phyloP scores from a whole-genome alignment of 2,113 vertebrate species.

The Chlorodrepanis virens region DNA sequence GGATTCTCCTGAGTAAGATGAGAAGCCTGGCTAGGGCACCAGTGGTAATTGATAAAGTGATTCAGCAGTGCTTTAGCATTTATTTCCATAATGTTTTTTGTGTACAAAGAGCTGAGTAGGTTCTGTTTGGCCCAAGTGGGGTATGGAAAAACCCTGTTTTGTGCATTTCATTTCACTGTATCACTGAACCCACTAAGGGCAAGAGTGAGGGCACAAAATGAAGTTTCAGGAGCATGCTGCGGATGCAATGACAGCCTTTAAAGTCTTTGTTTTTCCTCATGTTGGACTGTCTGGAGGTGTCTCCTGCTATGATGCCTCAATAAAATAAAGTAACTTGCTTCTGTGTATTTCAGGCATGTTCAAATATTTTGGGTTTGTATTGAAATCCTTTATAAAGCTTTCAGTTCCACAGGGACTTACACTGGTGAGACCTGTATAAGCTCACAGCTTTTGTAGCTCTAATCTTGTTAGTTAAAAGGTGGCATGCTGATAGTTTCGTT shows the following conservation, averaged over 20 bases:
- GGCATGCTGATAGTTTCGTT: slow-evolving; percentile 53
- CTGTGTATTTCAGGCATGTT: background rate
- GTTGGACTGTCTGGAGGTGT: background rate
- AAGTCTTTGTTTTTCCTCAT: background rate
- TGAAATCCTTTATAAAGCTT: background rate
- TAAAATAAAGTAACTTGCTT: background rate
- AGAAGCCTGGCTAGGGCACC: background rate
- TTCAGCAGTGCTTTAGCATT: background rate
- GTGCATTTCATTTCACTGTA: background rate
- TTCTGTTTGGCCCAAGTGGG: background rate
- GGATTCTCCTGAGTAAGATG: background rate
- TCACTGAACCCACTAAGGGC: background rate
- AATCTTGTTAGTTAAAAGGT: slow-evolving; percentile 30
- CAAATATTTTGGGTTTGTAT: background rate
- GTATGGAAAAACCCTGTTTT: background rate
- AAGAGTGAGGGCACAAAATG: background rate
- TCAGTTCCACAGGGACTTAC: background rate
- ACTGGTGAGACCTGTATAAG: background rate
- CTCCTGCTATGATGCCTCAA: background rate
- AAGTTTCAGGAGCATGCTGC: background rate
- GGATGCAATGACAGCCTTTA: background rate
- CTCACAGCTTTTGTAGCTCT: background rate
- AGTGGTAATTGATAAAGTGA: background rate
- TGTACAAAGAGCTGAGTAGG: background rate
- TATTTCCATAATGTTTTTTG: background rate